Base-by-base conservation (phyloP, 2,888 invertebrate species). In the Lottia scabra region DNA sequence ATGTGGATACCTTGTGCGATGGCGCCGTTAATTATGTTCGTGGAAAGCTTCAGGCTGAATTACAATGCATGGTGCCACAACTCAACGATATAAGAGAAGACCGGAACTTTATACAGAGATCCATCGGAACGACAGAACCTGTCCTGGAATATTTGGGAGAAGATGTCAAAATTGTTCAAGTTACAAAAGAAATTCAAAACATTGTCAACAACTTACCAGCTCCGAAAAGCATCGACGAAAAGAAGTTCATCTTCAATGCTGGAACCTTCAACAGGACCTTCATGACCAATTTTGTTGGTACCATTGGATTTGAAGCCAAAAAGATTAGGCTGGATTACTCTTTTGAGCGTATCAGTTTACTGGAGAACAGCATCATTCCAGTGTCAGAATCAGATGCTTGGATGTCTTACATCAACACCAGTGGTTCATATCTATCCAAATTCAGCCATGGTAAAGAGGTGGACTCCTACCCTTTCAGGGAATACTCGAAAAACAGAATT, bases 21-120 rank as follows among this genome's bases (percentile, higher is more conserved):
- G 67, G 44, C 12, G 71, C 62, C 2, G 46, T 63, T 16, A 63
- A 44, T 26, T 67, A 38, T 27, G 71, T 67, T 13, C 27, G 67
- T 26, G 71, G 67, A 44, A 63, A 67, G 63, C 23, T 63, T 16
- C 43, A 71, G 26, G 63, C 62, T 10, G 45, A 67, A 6, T 19
- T 45, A 44, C 63, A 71, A 44, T 23, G 44, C 43, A 43, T 67
- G 26, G 67, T 67, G 43, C 63, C 43, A 12, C 13, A 67, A 38
- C 27, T 67, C 10, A 48, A 63, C n/a, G 63, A 71, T 43, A 70
- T 70, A 16, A 30, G 30, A 27, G 70, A 70, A 70, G 70, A 70
- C 26, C 46, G 56, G 6, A 43, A 66, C 38, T 64, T 66, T 19
- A 65, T 70, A n/a, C 43, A 43, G 15, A 30, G 70, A n/a, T 65